A percentile compares a stretch with the other conserved stretches of the same genome.
Conservation (phyloP, 2,797 vertebrate species). For the Australoheros facetus region DNA sequence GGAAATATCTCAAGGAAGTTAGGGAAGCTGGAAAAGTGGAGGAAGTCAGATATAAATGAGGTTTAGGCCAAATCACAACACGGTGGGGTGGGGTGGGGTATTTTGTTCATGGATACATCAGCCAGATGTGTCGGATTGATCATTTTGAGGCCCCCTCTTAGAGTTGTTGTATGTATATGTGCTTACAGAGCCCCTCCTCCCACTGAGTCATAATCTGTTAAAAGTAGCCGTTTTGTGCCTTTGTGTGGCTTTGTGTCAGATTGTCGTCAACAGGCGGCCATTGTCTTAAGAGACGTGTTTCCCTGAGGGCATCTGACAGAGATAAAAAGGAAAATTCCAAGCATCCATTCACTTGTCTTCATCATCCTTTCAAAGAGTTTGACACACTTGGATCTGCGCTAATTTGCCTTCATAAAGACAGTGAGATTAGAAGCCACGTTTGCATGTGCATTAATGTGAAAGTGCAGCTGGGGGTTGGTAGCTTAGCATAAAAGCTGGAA, state of each 20-base stretch:
- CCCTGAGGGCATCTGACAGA: conserved; percentile 58
- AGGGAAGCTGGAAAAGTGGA: conserved; percentile 25
- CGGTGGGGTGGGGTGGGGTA: neutral
- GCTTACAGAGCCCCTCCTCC: neutral
- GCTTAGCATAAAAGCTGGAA: neutral
- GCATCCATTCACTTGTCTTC: conserved; percentile 50
- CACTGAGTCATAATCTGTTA: conserved; percentile 39
- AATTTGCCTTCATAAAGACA: neutral
- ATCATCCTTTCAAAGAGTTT: conserved; percentile 28
- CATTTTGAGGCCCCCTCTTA: conserved; percentile 24
- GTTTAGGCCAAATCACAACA: conserved; percentile 47
- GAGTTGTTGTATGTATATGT: neutral
- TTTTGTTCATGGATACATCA: conserved; percentile 54
- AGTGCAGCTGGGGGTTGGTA: neutral
- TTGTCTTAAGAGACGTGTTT: conserved; percentile 68
- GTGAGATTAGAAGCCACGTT: neutral
- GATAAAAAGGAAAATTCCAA: conserved; percentile 34
- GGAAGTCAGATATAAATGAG: conserved; percentile 37
- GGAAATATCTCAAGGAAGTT: conserved; percentile 11
- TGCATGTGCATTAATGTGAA: neutral
- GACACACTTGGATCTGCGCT: conserved; percentile 3
- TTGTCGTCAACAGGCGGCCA: conserved; percentile 67
- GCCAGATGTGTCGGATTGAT: conserved; percentile 35
- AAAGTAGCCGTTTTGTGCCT: conserved; percentile 49
- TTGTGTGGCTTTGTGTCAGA: conserved; percentile 46